Evolutionary conservation across 2,888 invertebrate species (phyloP).

Genomic region (Pachliopta kotzebuea): DNA sequence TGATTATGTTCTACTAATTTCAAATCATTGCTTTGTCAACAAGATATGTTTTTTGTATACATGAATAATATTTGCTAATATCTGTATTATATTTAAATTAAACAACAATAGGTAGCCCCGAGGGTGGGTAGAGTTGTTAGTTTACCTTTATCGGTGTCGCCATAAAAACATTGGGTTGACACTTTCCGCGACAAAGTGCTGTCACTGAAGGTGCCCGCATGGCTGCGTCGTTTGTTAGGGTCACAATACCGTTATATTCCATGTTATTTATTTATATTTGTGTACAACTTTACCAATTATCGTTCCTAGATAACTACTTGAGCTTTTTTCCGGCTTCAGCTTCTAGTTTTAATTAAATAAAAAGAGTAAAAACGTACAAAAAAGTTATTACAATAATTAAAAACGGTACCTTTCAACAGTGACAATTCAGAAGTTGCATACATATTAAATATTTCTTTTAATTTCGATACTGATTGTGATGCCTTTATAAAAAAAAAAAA

Average conservation of each 20-base stretch:
- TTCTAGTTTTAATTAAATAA: too few species aligned
- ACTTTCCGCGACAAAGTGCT: slow-evolving; percentile 69
- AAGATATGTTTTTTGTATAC: not conserved
- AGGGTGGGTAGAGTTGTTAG: slow-evolving; percentile 62
- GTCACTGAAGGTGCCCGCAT: slow-evolving; percentile 56
- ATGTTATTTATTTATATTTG: not conserved
- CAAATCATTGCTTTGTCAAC: not conserved
- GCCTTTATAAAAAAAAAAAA: too few species aligned
- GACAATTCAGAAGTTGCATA: not conserved
- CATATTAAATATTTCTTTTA: too few species aligned
- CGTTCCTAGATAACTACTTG: too few species aligned
- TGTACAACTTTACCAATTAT: too few species aligned
- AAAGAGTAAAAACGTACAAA: too few species aligned
- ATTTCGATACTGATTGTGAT: too few species aligned
- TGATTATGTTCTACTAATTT: too few species aligned
- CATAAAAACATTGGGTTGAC: slow-evolving; percentile 65
- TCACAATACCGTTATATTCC: not conserved
- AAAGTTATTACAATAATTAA: too few species aligned
- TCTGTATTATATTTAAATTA: slow-evolving; percentile 1
- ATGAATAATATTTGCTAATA: not conserved
- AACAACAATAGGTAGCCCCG: slow-evolving; percentile 58
- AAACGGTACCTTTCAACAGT: not conserved
- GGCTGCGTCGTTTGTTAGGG: slow-evolving; percentile 29
- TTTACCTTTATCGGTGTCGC: slow-evolving; percentile 64
- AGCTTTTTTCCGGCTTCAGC: too few species aligned